These are phyloP conservation scores for Bryconaethiops microstoma DNA, from an alignment of 2,797 vertebrate species.

Conservation along the genomic window DNA sequence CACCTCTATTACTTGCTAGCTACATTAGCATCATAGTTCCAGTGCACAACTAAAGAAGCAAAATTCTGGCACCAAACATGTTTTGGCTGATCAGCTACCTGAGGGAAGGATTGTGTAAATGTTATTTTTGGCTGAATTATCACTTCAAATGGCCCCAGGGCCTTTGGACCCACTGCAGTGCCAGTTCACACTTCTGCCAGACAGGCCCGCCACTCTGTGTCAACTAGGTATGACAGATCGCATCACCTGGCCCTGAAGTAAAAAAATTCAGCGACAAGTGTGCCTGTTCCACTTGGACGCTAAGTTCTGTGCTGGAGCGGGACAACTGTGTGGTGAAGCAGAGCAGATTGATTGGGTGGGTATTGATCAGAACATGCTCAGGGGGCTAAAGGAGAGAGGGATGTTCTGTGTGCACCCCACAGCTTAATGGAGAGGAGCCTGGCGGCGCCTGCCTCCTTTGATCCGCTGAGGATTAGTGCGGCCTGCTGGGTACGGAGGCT, in stretches of 20 bases:
- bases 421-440: constrained; percentile 75
- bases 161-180: constrained; percentile 54
- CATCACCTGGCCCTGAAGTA: constrained; percentile 52
- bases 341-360: constrained; percentile 72
- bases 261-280: constrained; percentile 36
- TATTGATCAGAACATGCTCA: constrained; percentile 76
- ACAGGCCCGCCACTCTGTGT: neutral
- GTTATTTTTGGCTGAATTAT: neutral
- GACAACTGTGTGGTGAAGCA: constrained; percentile 37
- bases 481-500: constrained; percentile 70
- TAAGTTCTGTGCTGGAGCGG: constrained; percentile 26
- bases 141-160: neutral
- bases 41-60: neutral
- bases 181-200: constrained; percentile 7
- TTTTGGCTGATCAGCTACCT: neutral
- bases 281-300: constrained; percentile 48
- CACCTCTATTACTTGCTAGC: neutral
- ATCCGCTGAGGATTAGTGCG: constrained; percentile 78
- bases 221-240: constrained; percentile 52
- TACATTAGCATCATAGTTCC: neutral
- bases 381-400: constrained; percentile 60
- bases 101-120: neutral
- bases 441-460: constrained; percentile 72
- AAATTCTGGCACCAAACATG: neutral
- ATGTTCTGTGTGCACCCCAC: constrained; percentile 59